Evolutionary conservation across 2,888 invertebrate species (phyloP).

Genomic region (Germaria angustata): DNA sequence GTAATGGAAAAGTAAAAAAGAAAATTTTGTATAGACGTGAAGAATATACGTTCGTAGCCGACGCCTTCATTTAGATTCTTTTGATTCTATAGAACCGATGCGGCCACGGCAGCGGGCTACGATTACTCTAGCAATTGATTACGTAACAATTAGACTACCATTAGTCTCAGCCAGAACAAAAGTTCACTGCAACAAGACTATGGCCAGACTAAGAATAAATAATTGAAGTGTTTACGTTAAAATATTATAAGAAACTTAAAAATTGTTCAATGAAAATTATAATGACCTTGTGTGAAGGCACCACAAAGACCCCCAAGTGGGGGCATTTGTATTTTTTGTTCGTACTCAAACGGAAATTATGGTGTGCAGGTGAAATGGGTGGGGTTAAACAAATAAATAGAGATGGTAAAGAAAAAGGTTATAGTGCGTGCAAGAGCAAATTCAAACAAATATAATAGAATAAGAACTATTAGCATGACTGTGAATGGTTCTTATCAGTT

Average conservation of each 20-base stretch:
- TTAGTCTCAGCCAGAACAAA: no score
- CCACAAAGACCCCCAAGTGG: neutral
- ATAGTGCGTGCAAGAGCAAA: constrained; percentile 5
- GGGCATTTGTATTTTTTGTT: neutral
- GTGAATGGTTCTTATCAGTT: constrained; percentile 66
- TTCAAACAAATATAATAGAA: constrained; percentile 34
- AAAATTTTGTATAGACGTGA: no score
- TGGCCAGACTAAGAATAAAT: neutral
- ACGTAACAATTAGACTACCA: no score
- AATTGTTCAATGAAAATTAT: constrained; percentile 42
- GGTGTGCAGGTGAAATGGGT: constrained; percentile 29
- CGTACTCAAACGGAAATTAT: constrained; percentile 16
- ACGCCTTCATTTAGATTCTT: no score
- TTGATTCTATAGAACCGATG: no score
- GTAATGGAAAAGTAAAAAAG: no score
- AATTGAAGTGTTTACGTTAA: neutral
- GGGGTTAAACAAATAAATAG: neutral
- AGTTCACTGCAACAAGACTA: neutral
- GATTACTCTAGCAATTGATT: no score
- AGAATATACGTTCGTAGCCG: no score
- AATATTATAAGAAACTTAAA: neutral
- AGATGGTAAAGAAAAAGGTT: constrained; percentile 33
- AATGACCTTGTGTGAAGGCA: constrained; percentile 67
- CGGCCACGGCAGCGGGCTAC: no score
- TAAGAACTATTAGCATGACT: constrained; percentile 63